These are phyloP conservation scores for Sebastes nivosus DNA, from an alignment of 2,797 vertebrate genomes.

Conservation along the genomic window DNA sequence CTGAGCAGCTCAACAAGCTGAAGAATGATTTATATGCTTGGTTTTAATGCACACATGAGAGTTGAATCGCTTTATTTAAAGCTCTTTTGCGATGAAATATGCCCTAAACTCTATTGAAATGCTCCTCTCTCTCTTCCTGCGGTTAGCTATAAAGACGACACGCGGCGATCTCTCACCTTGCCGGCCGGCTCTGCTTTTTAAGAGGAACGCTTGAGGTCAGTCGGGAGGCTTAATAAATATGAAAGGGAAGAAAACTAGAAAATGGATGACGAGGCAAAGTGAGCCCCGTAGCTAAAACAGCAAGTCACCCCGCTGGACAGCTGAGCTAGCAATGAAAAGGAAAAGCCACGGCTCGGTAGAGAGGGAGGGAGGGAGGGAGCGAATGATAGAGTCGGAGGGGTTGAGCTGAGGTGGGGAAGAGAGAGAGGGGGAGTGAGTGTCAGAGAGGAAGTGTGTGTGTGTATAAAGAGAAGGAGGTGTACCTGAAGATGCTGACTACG, in stretches of 20 bases:
- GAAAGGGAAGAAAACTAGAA: conserved; percentile 63
- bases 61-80: neutral
- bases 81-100: neutral
- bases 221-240: conserved; percentile 67
- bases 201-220: conserved; percentile 46
- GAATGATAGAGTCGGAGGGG: neutral
- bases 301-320: conserved; percentile 65
- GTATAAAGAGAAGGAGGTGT: conserved; percentile 21
- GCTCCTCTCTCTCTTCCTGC: neutral
- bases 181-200: conserved; percentile 29
- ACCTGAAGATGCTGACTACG: conserved; percentile 67
- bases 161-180: conserved; percentile 25
- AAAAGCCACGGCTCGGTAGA: neutral
- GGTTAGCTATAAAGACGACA: neutral
- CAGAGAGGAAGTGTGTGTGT: neutral
- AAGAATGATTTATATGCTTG: neutral
- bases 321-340: conserved; percentile 66
- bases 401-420: neutral
- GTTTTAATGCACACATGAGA: neutral
- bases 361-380: neutral
- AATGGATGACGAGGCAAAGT: conserved; percentile 74
- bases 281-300: conserved; percentile 58
- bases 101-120: neutral
- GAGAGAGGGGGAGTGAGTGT: neutral
- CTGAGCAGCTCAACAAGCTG: neutral